Conservation (phyloP, 2,888 invertebrate genomes). For the Frankliniella intonsa region DNA sequence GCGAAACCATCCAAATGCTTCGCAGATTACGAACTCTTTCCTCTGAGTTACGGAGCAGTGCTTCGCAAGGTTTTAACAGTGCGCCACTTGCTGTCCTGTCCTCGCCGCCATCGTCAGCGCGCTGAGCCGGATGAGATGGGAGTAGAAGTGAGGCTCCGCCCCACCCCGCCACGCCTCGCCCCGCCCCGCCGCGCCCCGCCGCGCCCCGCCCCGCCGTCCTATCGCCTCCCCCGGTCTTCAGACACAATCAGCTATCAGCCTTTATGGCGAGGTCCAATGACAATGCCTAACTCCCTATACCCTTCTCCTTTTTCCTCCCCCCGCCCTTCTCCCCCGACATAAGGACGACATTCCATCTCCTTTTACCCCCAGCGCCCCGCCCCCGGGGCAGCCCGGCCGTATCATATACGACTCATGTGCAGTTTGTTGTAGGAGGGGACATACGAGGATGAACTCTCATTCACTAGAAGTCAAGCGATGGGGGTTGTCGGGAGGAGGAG, state of each 20-base stretch:
- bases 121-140: too few species aligned
- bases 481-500: too few species aligned
- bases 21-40: too few species aligned
- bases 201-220: neutral
- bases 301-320: neutral
- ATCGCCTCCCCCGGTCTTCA: neutral
- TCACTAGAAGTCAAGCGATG: too few species aligned
- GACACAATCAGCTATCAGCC: constrained; percentile 10
- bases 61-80: too few species aligned
- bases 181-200: neutral
- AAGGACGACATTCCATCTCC: neutral
- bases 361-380: neutral
- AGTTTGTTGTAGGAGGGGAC: too few species aligned
- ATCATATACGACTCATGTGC: too few species aligned
- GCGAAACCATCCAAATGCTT: too few species aligned
- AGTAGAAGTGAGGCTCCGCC: neutral
- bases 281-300: neutral
- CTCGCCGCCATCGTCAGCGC: too few species aligned
- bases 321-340: neutral
- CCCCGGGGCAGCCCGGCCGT: neutral
- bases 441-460: too few species aligned
- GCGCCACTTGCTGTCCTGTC: too few species aligned
- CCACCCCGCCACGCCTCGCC: neutral
- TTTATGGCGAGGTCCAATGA: neutral
- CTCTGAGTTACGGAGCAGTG: too few species aligned